These are phyloP conservation scores for Drosophila affinis DNA, from an alignment of 2,888 invertebrate species.

Conservation along the genomic window DNA sequence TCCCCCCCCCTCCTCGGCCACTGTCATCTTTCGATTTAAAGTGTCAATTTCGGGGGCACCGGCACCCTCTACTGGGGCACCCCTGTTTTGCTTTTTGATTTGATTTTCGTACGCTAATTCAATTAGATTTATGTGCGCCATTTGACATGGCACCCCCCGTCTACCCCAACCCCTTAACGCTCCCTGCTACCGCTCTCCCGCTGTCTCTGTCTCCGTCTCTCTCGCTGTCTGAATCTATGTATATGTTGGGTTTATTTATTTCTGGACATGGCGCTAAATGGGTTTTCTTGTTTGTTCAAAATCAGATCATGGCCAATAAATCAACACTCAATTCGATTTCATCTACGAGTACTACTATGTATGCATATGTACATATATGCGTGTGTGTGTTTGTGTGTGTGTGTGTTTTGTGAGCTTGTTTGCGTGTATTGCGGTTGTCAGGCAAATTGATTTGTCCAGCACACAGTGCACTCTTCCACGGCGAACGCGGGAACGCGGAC, in stretches of 20 bases:
- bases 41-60: slow-evolving; percentile 23
- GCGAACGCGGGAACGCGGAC: not conserved
- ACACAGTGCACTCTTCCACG: slow-evolving; percentile 1
- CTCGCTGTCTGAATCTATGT: not conserved
- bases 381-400: not conserved
- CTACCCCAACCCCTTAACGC: not conserved
- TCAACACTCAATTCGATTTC: slow-evolving; percentile 71
- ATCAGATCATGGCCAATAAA: slow-evolving; percentile 75
- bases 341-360: not conserved
- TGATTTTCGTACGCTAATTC: slow-evolving; percentile 68
- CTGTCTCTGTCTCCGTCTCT: not conserved
- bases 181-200: no score
- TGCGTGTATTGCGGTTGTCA: slow-evolving; percentile 23
- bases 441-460: slow-evolving; percentile 49
- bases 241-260: slow-evolving; percentile 61
- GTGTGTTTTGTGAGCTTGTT: slow-evolving; percentile 12
- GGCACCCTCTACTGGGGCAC: slow-evolving; percentile 1
- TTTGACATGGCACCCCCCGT: slow-evolving; percentile 51
- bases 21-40: slow-evolving; percentile 22
- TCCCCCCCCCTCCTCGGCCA: not conserved
- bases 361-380: slow-evolving; percentile 6
- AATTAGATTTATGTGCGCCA: slow-evolving; percentile 73
- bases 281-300: slow-evolving; percentile 72
- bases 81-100: slow-evolving; percentile 51
- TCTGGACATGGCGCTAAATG: slow-evolving; percentile 70